Conservation (phyloP, 2,113 vertebrate genomes). For the Thryonomys swinderianus region DNA sequence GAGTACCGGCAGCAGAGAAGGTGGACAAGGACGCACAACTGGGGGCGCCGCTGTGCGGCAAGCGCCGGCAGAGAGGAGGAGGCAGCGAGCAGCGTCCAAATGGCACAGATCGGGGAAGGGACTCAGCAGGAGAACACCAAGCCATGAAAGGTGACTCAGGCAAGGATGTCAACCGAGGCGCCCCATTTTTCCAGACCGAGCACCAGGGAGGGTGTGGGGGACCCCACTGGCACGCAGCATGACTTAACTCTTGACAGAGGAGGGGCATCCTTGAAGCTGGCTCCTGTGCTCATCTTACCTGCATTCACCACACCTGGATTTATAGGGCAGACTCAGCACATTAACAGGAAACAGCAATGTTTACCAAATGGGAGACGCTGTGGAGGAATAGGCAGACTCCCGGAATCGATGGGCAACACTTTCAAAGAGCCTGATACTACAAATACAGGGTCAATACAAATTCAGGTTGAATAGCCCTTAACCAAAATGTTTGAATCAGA, state of each 20-base stretch:
- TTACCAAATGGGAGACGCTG: neutral
- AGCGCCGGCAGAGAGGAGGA: too few species aligned
- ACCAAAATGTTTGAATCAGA: neutral
- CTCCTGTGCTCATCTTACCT: neutral
- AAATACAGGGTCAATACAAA: neutral
- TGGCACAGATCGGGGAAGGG: neutral
- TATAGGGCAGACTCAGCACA: neutral
- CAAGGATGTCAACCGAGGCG: too few species aligned
- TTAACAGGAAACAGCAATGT: neutral
- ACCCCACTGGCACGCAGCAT: neutral
- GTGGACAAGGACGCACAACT: neutral
- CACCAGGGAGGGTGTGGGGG: neutral
- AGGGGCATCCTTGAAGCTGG: neutral
- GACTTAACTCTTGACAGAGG: neutral
- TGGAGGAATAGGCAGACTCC: neutral
- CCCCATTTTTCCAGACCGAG: neutral
- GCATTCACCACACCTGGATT: neutral
- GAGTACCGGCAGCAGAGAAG: conserved; percentile 13
- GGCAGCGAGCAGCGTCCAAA: neutral
- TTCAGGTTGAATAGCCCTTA: neutral
- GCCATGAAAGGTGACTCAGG: neutral
- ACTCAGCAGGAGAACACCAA: neutral
- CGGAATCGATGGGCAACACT: neutral
- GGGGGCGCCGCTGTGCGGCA: neutral
- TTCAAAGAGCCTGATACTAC: neutral